These are phyloP conservation scores for Nycteola revayana DNA, from an alignment of 2,888 invertebrate species.

Conservation along the genomic window DNA sequence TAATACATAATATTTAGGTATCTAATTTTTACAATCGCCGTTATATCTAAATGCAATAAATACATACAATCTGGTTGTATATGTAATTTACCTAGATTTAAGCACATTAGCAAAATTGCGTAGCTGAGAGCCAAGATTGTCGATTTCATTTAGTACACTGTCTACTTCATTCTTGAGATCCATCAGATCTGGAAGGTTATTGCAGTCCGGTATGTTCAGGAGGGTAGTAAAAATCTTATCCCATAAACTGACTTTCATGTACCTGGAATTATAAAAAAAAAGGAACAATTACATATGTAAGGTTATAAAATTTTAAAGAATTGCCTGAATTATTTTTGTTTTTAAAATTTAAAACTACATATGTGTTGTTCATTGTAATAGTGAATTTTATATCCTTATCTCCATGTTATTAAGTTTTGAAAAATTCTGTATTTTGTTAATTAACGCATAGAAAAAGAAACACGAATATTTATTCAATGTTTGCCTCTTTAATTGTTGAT, in stretches of 20 bases:
- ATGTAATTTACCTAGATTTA: conserved; percentile 73
- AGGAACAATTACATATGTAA: too few species aligned
- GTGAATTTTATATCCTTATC: too few species aligned
- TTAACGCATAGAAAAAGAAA: too few species aligned
- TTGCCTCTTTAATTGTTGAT: too few species aligned
- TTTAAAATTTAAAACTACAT: too few species aligned
- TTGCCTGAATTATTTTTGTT: too few species aligned
- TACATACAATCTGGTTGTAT: conserved; percentile 63
- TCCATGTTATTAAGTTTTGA: too few species aligned
- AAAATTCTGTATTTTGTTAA: too few species aligned
- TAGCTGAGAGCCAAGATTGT: conserved; percentile 63
- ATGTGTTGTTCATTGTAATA: too few species aligned
- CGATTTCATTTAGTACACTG: conserved; percentile 59
- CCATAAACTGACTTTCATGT: conserved; percentile 88
- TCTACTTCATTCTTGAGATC: conserved; percentile 78
- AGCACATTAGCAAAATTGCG: conserved; percentile 78
- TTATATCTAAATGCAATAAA: conserved; percentile 79
- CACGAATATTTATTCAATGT: too few species aligned
- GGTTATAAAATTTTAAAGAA: too few species aligned
- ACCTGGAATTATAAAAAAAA: conserved; percentile 72
- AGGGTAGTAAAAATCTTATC: conserved; percentile 89
- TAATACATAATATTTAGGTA: conserved; percentile 56
- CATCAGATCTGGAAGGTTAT: conserved; percentile 87
- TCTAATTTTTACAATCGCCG: conserved; percentile 70
- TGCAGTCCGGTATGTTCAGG: conserved; percentile 91